phyloP scores from a whole-genome alignment of 92 coral and sea anemone genomes.

The Phenganax marumi region DNA sequence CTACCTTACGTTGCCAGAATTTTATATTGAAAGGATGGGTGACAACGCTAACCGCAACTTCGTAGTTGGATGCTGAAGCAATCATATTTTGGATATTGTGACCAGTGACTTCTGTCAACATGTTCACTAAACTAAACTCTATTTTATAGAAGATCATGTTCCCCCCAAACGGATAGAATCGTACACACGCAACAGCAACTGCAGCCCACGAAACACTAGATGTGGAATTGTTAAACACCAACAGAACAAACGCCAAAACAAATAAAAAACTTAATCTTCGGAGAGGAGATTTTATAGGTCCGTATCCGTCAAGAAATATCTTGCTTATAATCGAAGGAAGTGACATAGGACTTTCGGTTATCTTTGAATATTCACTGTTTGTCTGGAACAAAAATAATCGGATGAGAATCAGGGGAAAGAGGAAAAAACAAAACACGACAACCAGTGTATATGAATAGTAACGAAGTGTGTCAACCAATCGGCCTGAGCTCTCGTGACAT shows the following conservation, averaged over 20 bases:
- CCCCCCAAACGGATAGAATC: too few species aligned
- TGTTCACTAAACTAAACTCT: too few species aligned
- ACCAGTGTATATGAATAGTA: neutral
- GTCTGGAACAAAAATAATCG: neutral
- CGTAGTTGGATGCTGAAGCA: neutral
- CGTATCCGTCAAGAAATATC: neutral
- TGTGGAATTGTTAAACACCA: neutral
- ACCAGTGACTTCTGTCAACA: too few species aligned
- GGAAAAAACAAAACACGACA: neutral
- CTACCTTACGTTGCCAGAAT: neutral
- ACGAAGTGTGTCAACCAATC: neutral
- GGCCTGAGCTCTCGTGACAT: neutral
- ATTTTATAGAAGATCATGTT: too few species aligned
- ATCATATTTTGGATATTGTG: neutral
- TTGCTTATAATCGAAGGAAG: neutral
- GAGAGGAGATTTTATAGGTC: conserved; percentile 1
- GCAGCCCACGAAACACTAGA: neutral
- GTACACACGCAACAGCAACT: neutral
- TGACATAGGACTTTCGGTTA: conserved; percentile 11
- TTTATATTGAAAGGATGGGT: neutral
- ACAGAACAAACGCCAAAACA: neutral
- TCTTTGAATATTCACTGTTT: neutral
- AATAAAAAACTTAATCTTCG: neutral
- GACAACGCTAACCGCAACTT: neutral
- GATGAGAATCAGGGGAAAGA: neutral